Evolutionary conservation across 2,113 vertebrate genomes (phyloP).

Genomic region (Sceloporus undulatus): DNA sequence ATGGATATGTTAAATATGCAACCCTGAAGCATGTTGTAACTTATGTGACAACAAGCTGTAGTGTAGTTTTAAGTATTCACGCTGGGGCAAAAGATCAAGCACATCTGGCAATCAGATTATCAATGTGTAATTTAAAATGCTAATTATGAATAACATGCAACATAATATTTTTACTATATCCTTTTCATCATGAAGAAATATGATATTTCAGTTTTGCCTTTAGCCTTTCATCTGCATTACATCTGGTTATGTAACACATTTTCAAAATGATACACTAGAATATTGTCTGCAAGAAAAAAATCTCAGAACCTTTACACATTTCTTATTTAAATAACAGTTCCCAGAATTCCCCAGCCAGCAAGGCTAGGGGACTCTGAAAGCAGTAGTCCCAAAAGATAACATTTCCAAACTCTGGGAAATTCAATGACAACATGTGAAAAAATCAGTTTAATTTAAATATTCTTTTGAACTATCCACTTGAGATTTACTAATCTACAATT

Average conservation of each 20-base stretch:
- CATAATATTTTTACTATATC: conserved; percentile 32
- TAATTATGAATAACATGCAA: conserved; percentile 49
- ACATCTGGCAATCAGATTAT: conserved; percentile 34
- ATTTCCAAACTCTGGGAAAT: background rate
- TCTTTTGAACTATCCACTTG: background rate
- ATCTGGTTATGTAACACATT: background rate
- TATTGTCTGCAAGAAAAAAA: conserved; percentile 35
- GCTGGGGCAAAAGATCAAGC: conserved; percentile 53
- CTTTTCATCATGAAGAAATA: conserved; percentile 22
- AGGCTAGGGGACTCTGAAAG: too few species aligned
- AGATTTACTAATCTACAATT: background rate
- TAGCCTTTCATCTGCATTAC: background rate
- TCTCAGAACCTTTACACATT: background rate
- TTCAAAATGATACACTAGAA: conserved; percentile 4
- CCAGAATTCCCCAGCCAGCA: background rate
- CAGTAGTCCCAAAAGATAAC: too few species aligned
- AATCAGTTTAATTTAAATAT: background rate
- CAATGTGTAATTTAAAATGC: conserved; percentile 44
- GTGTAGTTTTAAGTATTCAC: conserved; percentile 47
- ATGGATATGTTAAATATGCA: conserved; percentile 51
- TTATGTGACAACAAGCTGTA: conserved; percentile 52
- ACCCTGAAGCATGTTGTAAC: conserved; percentile 55
- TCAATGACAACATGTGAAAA: background rate
- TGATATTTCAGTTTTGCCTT: conserved; percentile 31
- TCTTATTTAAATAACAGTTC: background rate